Evolutionary conservation across 2,888 invertebrate genomes (phyloP), one percentile per base, ranked within the genome.

Genomic region (Galerucella calmariensis): DNA sequence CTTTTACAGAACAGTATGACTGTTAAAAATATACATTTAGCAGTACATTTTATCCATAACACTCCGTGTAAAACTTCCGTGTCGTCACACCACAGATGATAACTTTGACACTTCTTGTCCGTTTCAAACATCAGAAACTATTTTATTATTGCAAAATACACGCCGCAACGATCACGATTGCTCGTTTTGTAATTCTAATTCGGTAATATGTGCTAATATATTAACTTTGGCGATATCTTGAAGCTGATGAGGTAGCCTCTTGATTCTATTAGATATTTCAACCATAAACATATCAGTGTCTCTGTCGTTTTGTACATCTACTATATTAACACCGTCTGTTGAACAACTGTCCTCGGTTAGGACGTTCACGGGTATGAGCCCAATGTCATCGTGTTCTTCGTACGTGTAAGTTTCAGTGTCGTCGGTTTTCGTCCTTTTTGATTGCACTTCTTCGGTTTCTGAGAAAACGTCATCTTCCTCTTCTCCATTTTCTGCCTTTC

Each of bases 401-500:
- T 62, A 69, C 10, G 10, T 24, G 66, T 68, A 41, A 10, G 20
- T 35, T 12, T 67, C 51, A 27, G 67, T 62, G n/a, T 63, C 35
- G 16, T 20, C 63, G 10, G 53, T 65, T 61, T 59, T 59, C 5
- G 41, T 12, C 51, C 53, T 35, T 53, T 72, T 72, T 10, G 63
- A 9, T 16, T 61, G 65, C 14, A 53, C 48, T 53, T 75, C 69
- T 51, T 75, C 75, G 3, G 72, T 66, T 72, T 75, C 75, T 14
- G 75, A 75, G 65, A 75, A 75, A 0, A 75, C 75, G 44, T 75
- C 75, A 16, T 75, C 75, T 24, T 75, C 75, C 0, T 75, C 75
- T 41, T 75, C 75, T 0, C 63, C 68, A 8, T 72, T 35, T 2
- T 63, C 67, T 14, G 11, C 20, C 44, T 66, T 51, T 24, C 41